Conservation (phyloP, 2,888 invertebrate species). For the Criorhina ranunculi region DNA sequence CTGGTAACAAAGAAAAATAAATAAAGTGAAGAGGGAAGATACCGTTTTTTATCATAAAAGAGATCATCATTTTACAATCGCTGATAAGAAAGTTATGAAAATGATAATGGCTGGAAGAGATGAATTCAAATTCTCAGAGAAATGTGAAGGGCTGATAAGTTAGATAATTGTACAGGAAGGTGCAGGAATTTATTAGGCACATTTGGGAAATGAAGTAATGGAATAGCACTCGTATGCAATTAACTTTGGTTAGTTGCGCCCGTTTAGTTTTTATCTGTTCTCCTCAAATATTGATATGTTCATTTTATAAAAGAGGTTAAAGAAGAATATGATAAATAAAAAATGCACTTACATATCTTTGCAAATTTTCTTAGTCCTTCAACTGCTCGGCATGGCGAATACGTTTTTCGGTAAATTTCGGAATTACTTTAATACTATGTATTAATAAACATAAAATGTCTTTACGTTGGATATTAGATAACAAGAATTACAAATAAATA, state of each 20-base stretch:
- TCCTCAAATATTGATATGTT: constrained; percentile 23
- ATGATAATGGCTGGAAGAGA: not conserved
- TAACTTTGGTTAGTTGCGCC: too few species aligned
- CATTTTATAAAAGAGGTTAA: not conserved
- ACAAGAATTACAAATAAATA: constrained; percentile 1
- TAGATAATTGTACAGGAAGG: not conserved
- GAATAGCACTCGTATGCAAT: not conserved
- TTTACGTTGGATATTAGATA: not conserved
- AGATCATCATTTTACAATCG: constrained; percentile 5
- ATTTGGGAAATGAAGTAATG: not conserved
- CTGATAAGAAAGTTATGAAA: constrained; percentile 5
- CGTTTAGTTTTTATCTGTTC: not conserved
- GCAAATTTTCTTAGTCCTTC: not conserved
- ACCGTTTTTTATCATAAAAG: not conserved
- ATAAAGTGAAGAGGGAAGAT: not conserved
- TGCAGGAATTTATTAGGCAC: constrained; percentile 4
- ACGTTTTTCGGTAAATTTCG: constrained; percentile 4
- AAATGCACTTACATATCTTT: not conserved
- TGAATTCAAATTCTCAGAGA: not conserved
- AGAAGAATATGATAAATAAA: not conserved
- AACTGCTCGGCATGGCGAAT: not conserved
- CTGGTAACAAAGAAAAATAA: not conserved
- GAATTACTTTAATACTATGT: not conserved
- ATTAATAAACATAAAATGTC: not conserved
- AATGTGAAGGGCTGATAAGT: not conserved